Percentiles rank a stretch among this genome's conserved stretches.
Evolutionary conservation across 1,140 invertebrate genomes (phyloP).

Genomic region (Phymorhynchus buccinoides): DNA sequence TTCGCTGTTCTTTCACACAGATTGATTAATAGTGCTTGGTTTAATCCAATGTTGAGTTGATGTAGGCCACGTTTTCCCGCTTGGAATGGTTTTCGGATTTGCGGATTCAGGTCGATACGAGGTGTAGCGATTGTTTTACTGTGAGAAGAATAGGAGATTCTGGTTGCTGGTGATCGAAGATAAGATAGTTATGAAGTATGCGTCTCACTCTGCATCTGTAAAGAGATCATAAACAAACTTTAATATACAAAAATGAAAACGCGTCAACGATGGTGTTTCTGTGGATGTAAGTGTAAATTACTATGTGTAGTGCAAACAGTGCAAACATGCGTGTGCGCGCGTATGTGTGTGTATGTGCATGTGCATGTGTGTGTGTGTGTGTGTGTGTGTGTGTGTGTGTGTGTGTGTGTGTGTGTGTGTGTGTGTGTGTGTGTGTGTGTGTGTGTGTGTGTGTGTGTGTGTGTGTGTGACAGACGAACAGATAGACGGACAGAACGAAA

Average conservation of each 20-base stretch:
- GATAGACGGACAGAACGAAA: too few relatives aligned
- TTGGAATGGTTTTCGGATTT: background rate
- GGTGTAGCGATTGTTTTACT: too few relatives aligned
- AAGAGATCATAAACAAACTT: background rate
- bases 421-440: conserved; percentile 12
- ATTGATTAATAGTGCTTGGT: background rate
- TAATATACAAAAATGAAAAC: background rate
- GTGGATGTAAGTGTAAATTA: background rate
- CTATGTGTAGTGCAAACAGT: background rate
- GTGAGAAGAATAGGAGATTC: too few relatives aligned
- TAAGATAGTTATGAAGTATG: background rate
- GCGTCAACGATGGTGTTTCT: background rate
- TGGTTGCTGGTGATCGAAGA: too few relatives aligned
- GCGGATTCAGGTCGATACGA: too few relatives aligned
- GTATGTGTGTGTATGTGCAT: background rate
- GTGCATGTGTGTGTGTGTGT: background rate
- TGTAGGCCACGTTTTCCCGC: background rate
- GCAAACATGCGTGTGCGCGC: background rate
- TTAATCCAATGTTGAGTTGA: background rate
- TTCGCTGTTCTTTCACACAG: background rate
- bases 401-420: background rate
- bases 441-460: too few relatives aligned
- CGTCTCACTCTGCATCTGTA: background rate
- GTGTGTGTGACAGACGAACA: too few relatives aligned
- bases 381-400: background rate